Base-by-base conservation (phyloP, 2,888 invertebrate species). In the Acanthosoma haemorrhoidale region DNA sequence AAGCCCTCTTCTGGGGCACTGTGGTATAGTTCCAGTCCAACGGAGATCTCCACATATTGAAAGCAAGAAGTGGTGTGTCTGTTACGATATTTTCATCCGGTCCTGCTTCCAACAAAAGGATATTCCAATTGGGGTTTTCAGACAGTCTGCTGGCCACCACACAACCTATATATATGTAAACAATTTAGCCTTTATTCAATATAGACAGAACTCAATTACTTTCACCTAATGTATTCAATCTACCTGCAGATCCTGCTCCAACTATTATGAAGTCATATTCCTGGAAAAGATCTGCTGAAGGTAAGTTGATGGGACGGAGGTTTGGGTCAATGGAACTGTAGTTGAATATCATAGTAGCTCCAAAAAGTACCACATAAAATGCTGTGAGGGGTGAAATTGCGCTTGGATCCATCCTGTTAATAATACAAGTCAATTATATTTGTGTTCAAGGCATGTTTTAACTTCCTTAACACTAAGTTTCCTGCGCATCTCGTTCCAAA, bases 251-350 rank as follows among this genome's bases (percentile, higher is more conserved):
- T 29, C 64, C 64, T 29, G 64, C 64, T 38, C 64, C 64, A 8
- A 94, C 86, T 69, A 92, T 83, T 75, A 94, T 91, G 77, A 93
- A 94, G 80, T 94, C 91, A 77, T 92, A 93, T 41, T 87, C 84
- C 0, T 85, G 83, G 21, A 86, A 79, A 60, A 93, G 80, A 32
- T 85, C 81, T 21, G 86, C 86, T 5, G 87, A 85, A 4, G 73
- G 74, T 32, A 60, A 34, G 0, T 85, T 84, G 36, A 89, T 83
- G 0, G 89, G 88, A 69, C 88, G 83, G 0, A 90, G 89, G 78
- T 93, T 93, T 0, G 91, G 91, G 79, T 93, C 92, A 78, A 89
- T 85, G 72, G 88, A 85, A 77, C 93, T 92, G 79, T 88, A 92
- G 78, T 92, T 91, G 79, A 91, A 92, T 80, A 92, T 92, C 6